These are phyloP conservation scores for Brachypteracias leptosomus DNA, from an alignment of 2,113 vertebrate genomes.

Conservation along the genomic window DNA sequence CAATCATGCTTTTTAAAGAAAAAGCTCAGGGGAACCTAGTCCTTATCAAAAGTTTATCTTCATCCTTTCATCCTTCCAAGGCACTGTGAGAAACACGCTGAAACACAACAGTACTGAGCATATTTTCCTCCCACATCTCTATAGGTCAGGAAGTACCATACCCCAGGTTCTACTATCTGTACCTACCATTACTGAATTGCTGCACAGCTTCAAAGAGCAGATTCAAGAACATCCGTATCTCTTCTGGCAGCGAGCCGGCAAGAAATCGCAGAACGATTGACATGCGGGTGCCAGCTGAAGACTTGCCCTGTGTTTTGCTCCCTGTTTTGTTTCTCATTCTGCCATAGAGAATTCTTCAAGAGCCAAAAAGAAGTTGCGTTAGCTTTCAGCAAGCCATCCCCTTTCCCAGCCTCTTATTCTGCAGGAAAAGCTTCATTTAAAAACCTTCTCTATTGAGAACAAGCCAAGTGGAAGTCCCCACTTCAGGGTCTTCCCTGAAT, in stretches of 20 bases:
- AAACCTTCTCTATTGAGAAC: not conserved
- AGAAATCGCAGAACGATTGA: conserved; percentile 92
- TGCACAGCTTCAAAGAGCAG: conserved; percentile 90
- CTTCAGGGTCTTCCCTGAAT: not conserved
- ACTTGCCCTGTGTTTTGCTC: conserved; percentile 91
- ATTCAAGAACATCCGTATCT: conserved; percentile 90
- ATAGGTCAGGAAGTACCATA: not conserved
- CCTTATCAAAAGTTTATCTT: not conserved
- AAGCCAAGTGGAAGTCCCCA: not conserved
- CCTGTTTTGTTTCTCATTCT: conserved; percentile 93
- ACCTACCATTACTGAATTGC: conserved; percentile 83
- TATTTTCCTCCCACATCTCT: not conserved
- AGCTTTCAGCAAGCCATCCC: not conserved
- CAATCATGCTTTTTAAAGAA: not conserved
- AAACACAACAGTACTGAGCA: not conserved
- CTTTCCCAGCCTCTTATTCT: not conserved
- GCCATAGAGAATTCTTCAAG: conserved; percentile 89
- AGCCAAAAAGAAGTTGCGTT: conserved; percentile 20
- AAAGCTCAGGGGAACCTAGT: not conserved
- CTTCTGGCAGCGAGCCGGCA: conserved; percentile 85
- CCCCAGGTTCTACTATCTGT: not conserved
- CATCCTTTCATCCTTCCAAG: not conserved
- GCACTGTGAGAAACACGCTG: not conserved
- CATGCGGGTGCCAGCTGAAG: conserved; percentile 81
- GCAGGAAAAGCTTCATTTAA: not conserved